phyloP scores from a whole-genome alignment of 2,113 vertebrate genomes.

The Brachyhypopomus occidentalis region DNA sequence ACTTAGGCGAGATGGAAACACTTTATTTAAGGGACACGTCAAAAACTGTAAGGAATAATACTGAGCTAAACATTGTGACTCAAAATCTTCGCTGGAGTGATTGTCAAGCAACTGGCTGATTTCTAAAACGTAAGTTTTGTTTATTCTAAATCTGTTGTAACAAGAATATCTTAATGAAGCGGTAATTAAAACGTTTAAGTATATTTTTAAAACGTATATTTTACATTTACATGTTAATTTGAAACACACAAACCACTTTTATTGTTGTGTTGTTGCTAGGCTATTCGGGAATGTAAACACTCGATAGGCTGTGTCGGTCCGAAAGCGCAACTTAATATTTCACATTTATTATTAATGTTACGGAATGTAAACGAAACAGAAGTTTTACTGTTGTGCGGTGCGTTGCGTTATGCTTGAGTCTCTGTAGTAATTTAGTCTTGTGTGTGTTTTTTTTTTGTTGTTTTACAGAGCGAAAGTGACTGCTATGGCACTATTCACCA shows the following conservation, averaged over 20 bases:
- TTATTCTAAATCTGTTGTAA: neutral
- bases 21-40: neutral
- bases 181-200: too few species aligned
- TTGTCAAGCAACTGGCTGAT: conserved; percentile 52
- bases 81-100: conserved; percentile 47
- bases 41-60: neutral
- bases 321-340: too few species aligned
- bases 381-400: neutral
- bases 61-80: neutral
- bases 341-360: too few species aligned
- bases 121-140: neutral
- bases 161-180: neutral
- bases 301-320: too few species aligned
- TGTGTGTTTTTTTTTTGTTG: neutral
- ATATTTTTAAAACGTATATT: too few species aligned
- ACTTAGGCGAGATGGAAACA: conserved; percentile 4
- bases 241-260: too few species aligned
- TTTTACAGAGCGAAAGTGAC: conserved; percentile 3
- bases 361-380: too few species aligned
- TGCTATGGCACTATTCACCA: conserved; percentile 38
- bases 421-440: neutral
- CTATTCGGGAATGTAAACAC: too few species aligned
- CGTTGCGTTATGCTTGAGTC: neutral
- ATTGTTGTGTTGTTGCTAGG: too few species aligned
- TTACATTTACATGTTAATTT: too few species aligned